Percentiles rank a stretch among this genome's conserved stretches.
Conservation (phyloP, 2,888 invertebrate genomes). For the Carpatolechia fugitivella region DNA sequence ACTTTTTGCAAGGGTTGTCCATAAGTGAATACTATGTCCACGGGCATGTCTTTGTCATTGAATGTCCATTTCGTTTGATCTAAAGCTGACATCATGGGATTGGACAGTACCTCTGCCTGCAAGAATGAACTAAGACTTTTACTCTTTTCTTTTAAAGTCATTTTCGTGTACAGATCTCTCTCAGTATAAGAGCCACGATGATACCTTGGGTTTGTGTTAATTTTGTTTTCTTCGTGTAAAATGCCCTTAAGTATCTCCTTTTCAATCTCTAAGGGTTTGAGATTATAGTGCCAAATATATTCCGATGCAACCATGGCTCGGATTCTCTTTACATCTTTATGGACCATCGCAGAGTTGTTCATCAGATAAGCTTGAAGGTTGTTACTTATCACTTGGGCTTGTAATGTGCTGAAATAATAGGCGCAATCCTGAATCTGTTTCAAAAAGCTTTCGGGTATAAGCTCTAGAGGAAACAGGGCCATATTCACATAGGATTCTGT, state of each 20-base stretch:
- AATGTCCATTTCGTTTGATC: conserved; percentile 52
- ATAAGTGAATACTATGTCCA: conserved; percentile 55
- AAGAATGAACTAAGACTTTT: conserved; percentile 61
- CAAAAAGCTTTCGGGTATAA: conserved; percentile 82
- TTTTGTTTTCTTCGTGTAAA: conserved; percentile 63
- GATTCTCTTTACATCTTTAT: conserved; percentile 66
- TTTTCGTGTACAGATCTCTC: conserved; percentile 66
- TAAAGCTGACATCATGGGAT: conserved; percentile 53
- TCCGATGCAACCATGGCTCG: conserved; percentile 73
- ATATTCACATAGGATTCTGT: conserved; percentile 49
- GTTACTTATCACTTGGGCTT: conserved; percentile 82
- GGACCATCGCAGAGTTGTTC: conserved; percentile 58
- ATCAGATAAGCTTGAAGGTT: conserved; percentile 82
- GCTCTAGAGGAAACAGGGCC: conserved; percentile 79
- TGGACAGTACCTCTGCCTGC: conserved; percentile 65
- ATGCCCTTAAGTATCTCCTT: conserved; percentile 71
- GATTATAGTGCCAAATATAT: conserved; percentile 79
- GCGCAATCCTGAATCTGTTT: conserved; percentile 82
- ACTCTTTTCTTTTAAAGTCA: conserved; percentile 69
- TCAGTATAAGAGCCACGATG: conserved; percentile 80
- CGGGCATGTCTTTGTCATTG: conserved; percentile 35
- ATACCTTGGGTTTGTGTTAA: conserved; percentile 67
- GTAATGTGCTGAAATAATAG: conserved; percentile 82
- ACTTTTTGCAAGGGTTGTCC: conserved; percentile 76
- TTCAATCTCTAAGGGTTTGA: conserved; percentile 70